Evolutionary conservation across 2,797 vertebrate genomes (phyloP).

Genomic region (Potorous gilbertii): DNA sequence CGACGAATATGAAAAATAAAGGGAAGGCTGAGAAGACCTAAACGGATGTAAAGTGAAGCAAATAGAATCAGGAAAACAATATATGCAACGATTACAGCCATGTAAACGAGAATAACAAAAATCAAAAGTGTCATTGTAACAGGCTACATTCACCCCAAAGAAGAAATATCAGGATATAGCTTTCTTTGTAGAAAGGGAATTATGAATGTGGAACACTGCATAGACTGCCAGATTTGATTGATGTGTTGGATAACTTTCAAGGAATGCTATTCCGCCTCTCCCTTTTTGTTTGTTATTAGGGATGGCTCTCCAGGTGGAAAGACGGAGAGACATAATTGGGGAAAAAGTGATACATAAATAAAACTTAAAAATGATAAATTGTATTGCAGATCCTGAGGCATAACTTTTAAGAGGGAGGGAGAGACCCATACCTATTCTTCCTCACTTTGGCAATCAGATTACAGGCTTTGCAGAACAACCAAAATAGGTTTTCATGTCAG

Average conservation of each 20-base stretch:
- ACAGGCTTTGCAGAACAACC: slow-evolving; percentile 48
- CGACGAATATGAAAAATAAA: background rate
- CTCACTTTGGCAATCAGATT: slow-evolving; percentile 27
- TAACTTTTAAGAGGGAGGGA: background rate
- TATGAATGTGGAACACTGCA: background rate
- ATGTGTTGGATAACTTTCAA: background rate
- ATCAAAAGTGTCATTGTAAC: background rate
- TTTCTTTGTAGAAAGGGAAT: background rate
- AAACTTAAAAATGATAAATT: background rate
- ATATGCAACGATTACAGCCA: background rate
- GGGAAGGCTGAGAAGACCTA: background rate
- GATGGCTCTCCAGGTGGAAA: slow-evolving; percentile 6
- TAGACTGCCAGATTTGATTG: background rate
- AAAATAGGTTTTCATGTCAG: slow-evolving; percentile 35
- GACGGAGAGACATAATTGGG: background rate
- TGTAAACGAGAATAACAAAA: background rate
- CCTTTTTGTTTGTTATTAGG: slow-evolving; percentile 21
- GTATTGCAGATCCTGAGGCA: background rate
- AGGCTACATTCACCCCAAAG: background rate
- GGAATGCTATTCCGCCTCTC: background rate
- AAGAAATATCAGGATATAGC: background rate
- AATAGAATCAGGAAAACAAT: background rate
- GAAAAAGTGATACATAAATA: slow-evolving; percentile 16
- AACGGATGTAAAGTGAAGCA: background rate
- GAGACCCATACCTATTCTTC: slow-evolving; percentile 13